Evolutionary conservation across 1,140 invertebrate genomes (phyloP).

Genomic region (Oncopeltus fasciatus): DNA sequence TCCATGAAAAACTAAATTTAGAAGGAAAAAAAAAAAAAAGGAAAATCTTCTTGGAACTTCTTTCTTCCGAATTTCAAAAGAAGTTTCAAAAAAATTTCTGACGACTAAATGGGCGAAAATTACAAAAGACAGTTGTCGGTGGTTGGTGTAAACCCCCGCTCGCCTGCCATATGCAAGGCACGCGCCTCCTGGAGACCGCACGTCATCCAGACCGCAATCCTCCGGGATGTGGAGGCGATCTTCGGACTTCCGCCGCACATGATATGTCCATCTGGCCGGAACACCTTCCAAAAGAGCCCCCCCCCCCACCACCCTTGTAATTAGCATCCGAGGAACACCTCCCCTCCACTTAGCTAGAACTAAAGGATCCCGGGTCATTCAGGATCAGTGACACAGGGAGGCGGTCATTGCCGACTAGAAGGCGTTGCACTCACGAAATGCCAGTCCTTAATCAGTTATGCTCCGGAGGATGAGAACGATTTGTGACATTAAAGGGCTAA

Average conservation of each 20-base stretch:
- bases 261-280: not conserved
- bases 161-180: not conserved
- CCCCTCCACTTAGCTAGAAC: not conserved
- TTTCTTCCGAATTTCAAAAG: too few species aligned
- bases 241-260: not conserved
- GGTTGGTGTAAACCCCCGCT: not conserved
- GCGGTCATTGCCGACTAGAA: too few species aligned
- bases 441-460: not conserved
- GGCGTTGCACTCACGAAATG: too few species aligned
- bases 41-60: too few species aligned
- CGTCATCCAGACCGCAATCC: not conserved
- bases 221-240: not conserved
- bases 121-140: too few species aligned
- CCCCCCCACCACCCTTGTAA: not conserved
- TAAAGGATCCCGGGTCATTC: not conserved
- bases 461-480: slow-evolving; percentile 6
- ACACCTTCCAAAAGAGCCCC: not conserved
- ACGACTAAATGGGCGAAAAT: too few species aligned
- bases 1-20: too few species aligned
- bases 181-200: not conserved
- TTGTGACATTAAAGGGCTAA: slow-evolving; percentile 3
- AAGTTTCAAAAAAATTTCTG: too few species aligned
- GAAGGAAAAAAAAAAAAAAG: too few species aligned
- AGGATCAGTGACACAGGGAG: not conserved
- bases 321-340: not conserved